phyloP scores from a whole-genome alignment of 2,797 vertebrate genomes.

The Lutjanus argentimaculatus region DNA sequence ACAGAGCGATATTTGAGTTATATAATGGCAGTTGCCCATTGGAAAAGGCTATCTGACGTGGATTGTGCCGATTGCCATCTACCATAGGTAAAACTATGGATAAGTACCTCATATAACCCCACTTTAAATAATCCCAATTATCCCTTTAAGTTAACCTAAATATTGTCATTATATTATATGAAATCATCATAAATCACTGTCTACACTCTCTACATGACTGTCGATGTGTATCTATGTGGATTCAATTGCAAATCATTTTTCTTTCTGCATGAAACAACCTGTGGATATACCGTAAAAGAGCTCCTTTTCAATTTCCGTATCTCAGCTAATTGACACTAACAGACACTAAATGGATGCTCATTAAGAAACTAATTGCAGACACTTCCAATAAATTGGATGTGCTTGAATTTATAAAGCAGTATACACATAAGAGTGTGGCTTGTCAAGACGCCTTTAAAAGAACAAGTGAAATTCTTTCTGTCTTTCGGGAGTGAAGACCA shows the following conservation, averaged over 20 bases:
- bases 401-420: slow-evolving; percentile 7
- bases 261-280: background rate
- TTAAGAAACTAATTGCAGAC: background rate
- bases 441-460: background rate
- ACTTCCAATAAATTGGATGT: background rate
- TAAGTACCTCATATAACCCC: too few relatives aligned
- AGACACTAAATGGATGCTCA: background rate
- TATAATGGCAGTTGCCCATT: too few relatives aligned
- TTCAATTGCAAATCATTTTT: background rate
- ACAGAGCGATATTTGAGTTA: too few relatives aligned
- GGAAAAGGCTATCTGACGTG: too few relatives aligned
- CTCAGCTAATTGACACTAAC: slow-evolving; percentile 3
- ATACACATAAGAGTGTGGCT: background rate
- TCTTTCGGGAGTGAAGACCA: background rate
- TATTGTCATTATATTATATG: background rate
- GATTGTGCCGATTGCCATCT: too few relatives aligned
- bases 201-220: background rate
- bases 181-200: slow-evolving; percentile 1
- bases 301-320: background rate
- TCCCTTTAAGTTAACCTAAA: background rate
- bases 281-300: background rate
- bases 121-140: too few relatives aligned
- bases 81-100: too few relatives aligned
- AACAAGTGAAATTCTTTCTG: background rate
- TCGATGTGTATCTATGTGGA: background rate